A percentile compares a stretch with the other conserved stretches of the same genome.
These are phyloP conservation scores for Aspidiotus rigidus DNA, from an alignment of 2,888 invertebrate species.

Conservation along the genomic window DNA sequence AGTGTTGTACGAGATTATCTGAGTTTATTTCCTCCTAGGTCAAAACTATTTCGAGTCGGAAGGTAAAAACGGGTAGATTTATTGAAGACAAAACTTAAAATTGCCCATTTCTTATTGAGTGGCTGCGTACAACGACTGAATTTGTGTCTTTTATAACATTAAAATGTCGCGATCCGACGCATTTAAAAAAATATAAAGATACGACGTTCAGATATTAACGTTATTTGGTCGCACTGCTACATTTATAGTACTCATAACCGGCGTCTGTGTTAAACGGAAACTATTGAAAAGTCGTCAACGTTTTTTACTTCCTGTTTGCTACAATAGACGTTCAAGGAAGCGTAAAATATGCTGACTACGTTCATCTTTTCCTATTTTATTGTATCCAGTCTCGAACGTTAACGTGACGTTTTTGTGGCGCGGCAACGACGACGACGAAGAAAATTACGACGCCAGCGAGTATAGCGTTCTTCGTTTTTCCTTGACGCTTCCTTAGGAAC, in stretches of 20 bases:
- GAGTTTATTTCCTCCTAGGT: too few species aligned
- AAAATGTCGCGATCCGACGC: too few species aligned
- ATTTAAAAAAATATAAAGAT: too few species aligned
- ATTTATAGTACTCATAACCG: constrained; percentile 16
- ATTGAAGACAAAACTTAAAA: too few species aligned
- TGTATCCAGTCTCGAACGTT: neutral
- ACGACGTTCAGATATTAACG: too few species aligned
- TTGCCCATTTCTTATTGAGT: too few species aligned
- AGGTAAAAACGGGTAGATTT: too few species aligned
- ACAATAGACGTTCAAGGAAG: constrained; percentile 31
- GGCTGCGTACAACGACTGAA: too few species aligned
- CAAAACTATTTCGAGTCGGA: too few species aligned
- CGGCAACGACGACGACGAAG: neutral
- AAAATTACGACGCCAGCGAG: neutral
- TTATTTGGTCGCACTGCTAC: neutral
- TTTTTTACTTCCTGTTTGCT: constrained; percentile 28
- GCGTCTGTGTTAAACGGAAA: constrained; percentile 26
- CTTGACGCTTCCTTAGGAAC: neutral
- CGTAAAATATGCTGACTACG: constrained; percentile 33
- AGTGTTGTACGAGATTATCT: too few species aligned
- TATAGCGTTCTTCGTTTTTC: neutral
- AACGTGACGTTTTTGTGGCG: constrained; percentile 4
- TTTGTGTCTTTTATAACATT: too few species aligned
- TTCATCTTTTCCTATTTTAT: constrained; percentile 3
- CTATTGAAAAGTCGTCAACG: constrained; percentile 31